Evolutionary conservation across 2,113 vertebrate species (phyloP).

Genomic region (Rhagologus leucostigma): DNA sequence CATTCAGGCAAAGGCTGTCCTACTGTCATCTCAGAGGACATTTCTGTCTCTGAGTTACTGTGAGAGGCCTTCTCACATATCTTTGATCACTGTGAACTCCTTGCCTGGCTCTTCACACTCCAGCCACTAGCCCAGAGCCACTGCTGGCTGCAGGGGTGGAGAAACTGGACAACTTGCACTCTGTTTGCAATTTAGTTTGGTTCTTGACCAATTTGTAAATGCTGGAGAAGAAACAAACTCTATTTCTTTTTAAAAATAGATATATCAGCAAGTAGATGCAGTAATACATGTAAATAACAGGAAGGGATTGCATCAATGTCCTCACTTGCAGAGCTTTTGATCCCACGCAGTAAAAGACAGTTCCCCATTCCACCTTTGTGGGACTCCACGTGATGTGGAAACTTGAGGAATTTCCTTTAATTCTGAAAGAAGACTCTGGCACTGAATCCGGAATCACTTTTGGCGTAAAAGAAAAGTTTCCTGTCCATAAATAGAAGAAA

Average conservation of each 20-base stretch:
- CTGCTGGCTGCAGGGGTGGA: background rate
- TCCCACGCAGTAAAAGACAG: constrained; percentile 72
- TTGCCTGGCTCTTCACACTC: background rate
- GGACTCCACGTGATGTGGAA: constrained; percentile 69
- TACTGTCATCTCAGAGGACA: background rate
- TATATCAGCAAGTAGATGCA: background rate
- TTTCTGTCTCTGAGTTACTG: background rate
- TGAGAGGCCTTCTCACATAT: background rate
- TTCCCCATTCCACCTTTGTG: constrained; percentile 68
- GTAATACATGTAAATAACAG: background rate
- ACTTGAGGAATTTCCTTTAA: constrained; percentile 62
- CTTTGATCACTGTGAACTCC: background rate
- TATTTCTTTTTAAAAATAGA: background rate
- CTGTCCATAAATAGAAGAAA: constrained; percentile 28
- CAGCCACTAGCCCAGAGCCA: background rate
- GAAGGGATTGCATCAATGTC: background rate
- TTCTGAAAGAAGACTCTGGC: constrained; percentile 64
- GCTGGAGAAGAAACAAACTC: background rate
- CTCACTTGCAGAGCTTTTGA: constrained; percentile 52
- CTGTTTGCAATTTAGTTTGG: background rate
- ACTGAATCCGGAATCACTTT: constrained; percentile 72
- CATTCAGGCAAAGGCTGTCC: background rate
- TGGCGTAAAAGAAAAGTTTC: constrained; percentile 66
- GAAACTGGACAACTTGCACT: background rate
- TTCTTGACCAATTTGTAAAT: background rate